Base-by-base conservation (phyloP, 2,797 vertebrate genomes). In the Fistularia commersonii region DNA sequence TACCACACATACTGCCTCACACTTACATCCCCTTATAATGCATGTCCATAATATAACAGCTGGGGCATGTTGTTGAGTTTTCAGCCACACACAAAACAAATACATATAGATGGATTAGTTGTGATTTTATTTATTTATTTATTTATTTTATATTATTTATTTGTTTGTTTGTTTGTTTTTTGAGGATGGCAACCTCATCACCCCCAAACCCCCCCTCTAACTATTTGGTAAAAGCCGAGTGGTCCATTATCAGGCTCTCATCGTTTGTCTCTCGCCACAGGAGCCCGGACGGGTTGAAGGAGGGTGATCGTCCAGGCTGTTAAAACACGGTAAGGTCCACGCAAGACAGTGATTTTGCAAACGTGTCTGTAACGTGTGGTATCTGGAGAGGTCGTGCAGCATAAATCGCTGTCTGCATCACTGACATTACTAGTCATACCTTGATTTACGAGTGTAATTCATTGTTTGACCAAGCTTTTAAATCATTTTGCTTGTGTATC, bases 261-360 rank as follows among this genome's bases (percentile, higher is more conserved):
- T 76, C 76, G 58, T 69, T 5, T 74, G 13, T 87, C 33, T 90
- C 66, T 91, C 49, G 68, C 75, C 72, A 69, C 89, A 92, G 91
- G 91, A 80, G 33, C 79, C 57, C 79, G 60, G 35, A 47, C 50
- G 60, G 23, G 52, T 72, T 8, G 79, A 69, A 38, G 90, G 84
- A 79, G 90, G 90, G 57, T 91, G 84, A 91, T 32, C 8, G 8
- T 8, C 57, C 34, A 11, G 31, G 1, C 0, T 10, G 6, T 33
- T 41, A 40, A 39, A 38, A 49, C 35, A 36, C 8, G 71, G 90
- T 91, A 72, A 82, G 83, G 48, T 7, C 7, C 11, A 36, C 11
- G 8, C 11, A 34, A 8, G 3, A 8, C 3, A 45, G 23, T 23
- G 23, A 4, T 23, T 23, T 23, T 23, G 23, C 23, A 2, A 23